phyloP scores from a whole-genome alignment of 2,888 invertebrate genomes.

The Orthosia incerta region DNA sequence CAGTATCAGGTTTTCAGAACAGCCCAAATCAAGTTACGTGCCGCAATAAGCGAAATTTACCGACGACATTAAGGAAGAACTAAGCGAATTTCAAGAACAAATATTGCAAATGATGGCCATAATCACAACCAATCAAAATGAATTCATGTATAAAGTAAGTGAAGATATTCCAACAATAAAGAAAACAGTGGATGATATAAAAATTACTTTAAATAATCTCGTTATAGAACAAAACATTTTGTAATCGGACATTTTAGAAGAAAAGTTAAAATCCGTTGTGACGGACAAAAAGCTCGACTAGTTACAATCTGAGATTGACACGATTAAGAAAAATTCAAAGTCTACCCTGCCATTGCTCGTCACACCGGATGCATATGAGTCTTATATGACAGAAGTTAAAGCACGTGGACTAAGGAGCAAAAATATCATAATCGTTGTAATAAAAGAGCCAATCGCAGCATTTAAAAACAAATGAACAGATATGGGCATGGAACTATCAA shows the following conservation, averaged over 20 bases:
- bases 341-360: no score
- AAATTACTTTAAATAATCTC: not conserved
- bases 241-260: not conserved
- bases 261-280: conserved; percentile 1
- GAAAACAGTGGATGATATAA: not conserved
- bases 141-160: conserved; percentile 10
- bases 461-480: not conserved
- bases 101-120: no score
- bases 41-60: no score
- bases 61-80: no score
- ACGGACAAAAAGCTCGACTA: conserved; percentile 5
- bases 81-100: no score
- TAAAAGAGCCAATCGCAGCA: not conserved
- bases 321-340: not conserved
- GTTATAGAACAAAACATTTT: conserved; percentile 1
- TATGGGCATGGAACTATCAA: not conserved
- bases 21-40: no score
- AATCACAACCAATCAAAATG: not conserved
- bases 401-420: not conserved
- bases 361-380: no score
- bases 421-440: conserved; percentile 8
- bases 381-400: no score
- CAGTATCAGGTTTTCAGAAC: not conserved
- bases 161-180: conserved; percentile 6
- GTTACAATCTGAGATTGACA: conserved; percentile 4